Conservation (phyloP, 2,888 invertebrate genomes). For the Andrena trimmerana region DNA sequence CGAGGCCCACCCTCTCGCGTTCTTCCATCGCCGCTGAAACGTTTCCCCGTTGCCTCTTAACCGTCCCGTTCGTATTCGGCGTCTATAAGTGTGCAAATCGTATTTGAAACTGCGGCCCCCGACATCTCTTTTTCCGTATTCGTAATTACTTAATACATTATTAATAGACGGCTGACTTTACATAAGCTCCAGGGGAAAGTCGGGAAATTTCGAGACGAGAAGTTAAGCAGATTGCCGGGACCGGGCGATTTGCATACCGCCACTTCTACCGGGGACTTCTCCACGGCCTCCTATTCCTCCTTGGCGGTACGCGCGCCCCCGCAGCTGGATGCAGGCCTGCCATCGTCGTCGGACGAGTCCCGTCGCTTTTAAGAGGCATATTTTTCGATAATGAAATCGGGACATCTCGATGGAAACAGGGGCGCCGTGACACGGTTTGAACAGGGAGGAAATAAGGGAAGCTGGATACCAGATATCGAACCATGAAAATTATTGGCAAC, state of each 20-base stretch:
- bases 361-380: constrained; percentile 54
- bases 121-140: constrained; percentile 75
- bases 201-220: constrained; percentile 78
- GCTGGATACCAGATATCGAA: constrained; percentile 24
- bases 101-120: constrained; percentile 55
- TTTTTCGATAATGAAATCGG: constrained; percentile 58
- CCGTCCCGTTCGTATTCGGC: constrained; percentile 29
- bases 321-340: constrained; percentile 31
- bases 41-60: neutral
- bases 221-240: constrained; percentile 82
- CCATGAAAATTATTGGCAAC: neutral
- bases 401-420: constrained; percentile 27
- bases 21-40: constrained; percentile 7
- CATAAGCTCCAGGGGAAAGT: constrained; percentile 79
- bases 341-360: constrained; percentile 49
- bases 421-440: neutral
- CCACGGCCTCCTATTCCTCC: constrained; percentile 47
- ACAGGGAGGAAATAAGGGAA: neutral
- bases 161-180: constrained; percentile 82
- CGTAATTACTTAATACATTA: constrained; percentile 84
- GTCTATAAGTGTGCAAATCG: constrained; percentile 56
- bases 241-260: constrained; percentile 80
- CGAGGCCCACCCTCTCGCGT: neutral
- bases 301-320: constrained; percentile 13
- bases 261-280: constrained; percentile 57